These are phyloP conservation scores for Scaptomyza polygonia DNA, from an alignment of 2,888 invertebrate genomes.

Conservation along the genomic window DNA sequence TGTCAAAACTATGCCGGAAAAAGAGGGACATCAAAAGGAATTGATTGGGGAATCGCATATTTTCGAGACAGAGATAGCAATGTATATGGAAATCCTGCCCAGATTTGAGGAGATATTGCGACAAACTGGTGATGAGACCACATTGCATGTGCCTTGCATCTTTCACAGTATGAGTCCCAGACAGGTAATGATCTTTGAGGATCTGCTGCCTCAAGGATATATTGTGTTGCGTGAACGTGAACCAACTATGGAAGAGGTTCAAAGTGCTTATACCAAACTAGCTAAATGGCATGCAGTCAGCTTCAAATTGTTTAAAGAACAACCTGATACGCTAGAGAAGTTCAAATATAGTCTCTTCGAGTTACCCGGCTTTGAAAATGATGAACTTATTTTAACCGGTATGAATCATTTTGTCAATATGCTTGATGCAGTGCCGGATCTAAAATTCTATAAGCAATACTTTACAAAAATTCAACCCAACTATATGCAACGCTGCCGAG, in stretches of 20 bases:
- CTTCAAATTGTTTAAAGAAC: constrained; percentile 30
- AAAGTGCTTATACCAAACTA: constrained; percentile 32
- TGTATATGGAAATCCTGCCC: constrained; percentile 75
- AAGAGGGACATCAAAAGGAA: constrained; percentile 65
- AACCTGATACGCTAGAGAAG: constrained; percentile 28
- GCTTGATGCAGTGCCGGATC: constrained; percentile 35
- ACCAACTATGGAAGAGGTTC: constrained; percentile 13
- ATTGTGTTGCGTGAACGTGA: constrained; percentile 36
- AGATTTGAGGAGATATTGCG: constrained; percentile 67
- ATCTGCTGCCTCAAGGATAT: constrained; percentile 24
- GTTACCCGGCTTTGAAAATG: constrained; percentile 37
- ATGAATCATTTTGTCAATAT: constrained; percentile 56
- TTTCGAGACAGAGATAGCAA: constrained; percentile 73
- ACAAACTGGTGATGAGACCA: constrained; percentile 57
- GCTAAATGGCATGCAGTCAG: constrained; percentile 70
- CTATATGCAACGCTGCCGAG: constrained; percentile 21
- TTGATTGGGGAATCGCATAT: constrained; percentile 55
- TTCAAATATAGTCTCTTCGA: constrained; percentile 64
- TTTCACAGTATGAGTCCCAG: constrained; percentile 49
- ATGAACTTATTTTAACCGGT: constrained; percentile 43
- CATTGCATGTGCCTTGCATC: constrained; percentile 41
- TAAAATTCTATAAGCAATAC: constrained; percentile 54
- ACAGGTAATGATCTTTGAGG: constrained; percentile 41
- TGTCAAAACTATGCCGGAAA: constrained; percentile 76
- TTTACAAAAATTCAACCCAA: constrained; percentile 41